These are phyloP conservation scores for Daubentonia madagascariensis DNA, from an alignment of 2,113 vertebrate genomes.

Conservation along the genomic window DNA sequence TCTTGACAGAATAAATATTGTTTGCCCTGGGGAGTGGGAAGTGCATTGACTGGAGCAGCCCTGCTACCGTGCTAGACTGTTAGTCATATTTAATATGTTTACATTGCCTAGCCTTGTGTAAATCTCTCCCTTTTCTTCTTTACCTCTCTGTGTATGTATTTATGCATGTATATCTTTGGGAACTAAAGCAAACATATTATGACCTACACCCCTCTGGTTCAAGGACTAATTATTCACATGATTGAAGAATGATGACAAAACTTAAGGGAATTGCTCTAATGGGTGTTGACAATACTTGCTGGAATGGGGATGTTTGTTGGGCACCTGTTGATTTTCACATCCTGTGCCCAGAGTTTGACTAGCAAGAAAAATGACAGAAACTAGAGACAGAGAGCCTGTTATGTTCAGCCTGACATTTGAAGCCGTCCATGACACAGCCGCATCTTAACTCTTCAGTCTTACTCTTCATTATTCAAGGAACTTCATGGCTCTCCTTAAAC, in stretches of 20 bases:
- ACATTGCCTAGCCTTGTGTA: neutral
- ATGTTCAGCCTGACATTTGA: neutral
- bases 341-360: neutral
- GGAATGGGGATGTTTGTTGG: neutral
- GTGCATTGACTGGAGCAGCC: neutral
- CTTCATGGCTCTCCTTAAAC: neutral
- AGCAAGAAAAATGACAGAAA: conserved; percentile 27
- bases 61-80: neutral
- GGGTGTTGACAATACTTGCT: neutral
- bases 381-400: neutral
- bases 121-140: neutral
- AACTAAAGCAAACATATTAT: conserved; percentile 1
- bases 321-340: conserved; percentile 58
- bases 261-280: neutral
- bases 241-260: conserved; percentile 41
- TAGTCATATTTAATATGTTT: neutral
- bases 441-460: neutral
- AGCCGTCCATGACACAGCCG: neutral
- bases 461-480: neutral
- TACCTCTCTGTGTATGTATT: neutral
- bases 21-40: neutral
- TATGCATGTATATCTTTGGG: neutral
- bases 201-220: neutral
- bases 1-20: neutral
- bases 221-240: conserved; percentile 20